Base-by-base conservation (phyloP, 2,888 invertebrate genomes). In the Cephus nigrinus region DNA sequence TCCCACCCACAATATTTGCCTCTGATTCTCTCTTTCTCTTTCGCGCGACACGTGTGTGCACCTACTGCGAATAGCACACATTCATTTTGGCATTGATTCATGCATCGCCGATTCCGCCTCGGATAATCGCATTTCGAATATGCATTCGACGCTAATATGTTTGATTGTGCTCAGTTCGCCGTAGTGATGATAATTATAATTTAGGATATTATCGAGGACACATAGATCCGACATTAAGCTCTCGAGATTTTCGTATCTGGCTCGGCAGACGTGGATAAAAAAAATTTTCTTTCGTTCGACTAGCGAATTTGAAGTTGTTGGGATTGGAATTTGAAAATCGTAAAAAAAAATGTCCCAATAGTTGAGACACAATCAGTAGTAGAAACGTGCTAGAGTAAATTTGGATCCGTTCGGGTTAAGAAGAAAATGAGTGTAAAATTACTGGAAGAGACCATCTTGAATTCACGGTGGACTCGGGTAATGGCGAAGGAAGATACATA, bases 81-180 rank as follows among this genome's bases (percentile, higher is more conserved):
- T 82, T 85, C 85, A 83, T 85, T 85, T 81, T 77, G 79, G 77
- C 78, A 81, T 77, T 77, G 80, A 40, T 75, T 77, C 80, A 80
- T 82, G 82, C 81, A 78, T 82, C 81, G 79, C 79, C 76, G 82
- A 82, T 84, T 82, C 79, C 77, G 80, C 75, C 73, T 79, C 76
- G 78, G 78, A 85, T 87, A 86, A 88, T 87, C 87, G 85, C 84
- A 84, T 85, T 86, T 86, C 82, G 86, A 85, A 86, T 86, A 86
- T 84, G 79, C 83, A 85, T 84, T 83, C 83, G 84, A 80, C 83
- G 80, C 82, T 83, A 83, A 86, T 86, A 82, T 81, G 81, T 84
- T 83, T 83, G 82, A 82, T 84, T 82, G 80, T 82, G 82, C 81
- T 79, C 80, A 81, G 75, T 80, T 81, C 80, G 79, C 80, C 81